Conservation (phyloP, 1,140 invertebrate species). For the Rhopalosiphum padi region DNA sequence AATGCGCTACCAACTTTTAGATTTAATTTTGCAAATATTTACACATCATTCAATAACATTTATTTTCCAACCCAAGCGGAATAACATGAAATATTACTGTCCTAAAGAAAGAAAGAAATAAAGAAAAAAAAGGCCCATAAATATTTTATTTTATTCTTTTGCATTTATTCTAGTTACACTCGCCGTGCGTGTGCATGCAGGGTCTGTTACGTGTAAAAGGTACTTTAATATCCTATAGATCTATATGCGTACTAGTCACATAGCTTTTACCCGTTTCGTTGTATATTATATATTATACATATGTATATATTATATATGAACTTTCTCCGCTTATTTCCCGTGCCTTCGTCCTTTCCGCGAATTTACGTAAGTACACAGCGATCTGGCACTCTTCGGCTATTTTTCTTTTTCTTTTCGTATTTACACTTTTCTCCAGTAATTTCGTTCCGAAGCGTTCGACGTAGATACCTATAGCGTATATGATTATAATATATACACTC, state of each 20-base stretch:
- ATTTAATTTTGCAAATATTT: slow-evolving; percentile 9
- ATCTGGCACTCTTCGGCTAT: neutral
- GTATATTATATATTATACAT: neutral
- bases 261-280: neutral
- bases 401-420: neutral
- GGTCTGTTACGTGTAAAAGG: neutral
- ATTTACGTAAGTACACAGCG: neutral
- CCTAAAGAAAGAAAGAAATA: neutral
- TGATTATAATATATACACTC: neutral
- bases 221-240: neutral
- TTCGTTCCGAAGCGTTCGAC: neutral
- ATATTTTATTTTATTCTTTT: slow-evolving; percentile 47
- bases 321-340: neutral
- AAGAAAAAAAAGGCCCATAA: slow-evolving; percentile 14
- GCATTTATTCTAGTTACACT: neutral
- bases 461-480: neutral
- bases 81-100: slow-evolving; percentile 31
- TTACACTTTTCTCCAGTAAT: neutral
- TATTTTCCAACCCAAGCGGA: neutral
- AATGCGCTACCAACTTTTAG: neutral
- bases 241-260: neutral
- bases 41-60: slow-evolving; percentile 13
- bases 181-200: too few species aligned
- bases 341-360: neutral
- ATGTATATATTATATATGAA: neutral